Evolutionary conservation across 1,140 invertebrate species (phyloP), one percentile per base, ranked within the genome.

Genomic region (Sitodiplosis mosellana): DNA sequence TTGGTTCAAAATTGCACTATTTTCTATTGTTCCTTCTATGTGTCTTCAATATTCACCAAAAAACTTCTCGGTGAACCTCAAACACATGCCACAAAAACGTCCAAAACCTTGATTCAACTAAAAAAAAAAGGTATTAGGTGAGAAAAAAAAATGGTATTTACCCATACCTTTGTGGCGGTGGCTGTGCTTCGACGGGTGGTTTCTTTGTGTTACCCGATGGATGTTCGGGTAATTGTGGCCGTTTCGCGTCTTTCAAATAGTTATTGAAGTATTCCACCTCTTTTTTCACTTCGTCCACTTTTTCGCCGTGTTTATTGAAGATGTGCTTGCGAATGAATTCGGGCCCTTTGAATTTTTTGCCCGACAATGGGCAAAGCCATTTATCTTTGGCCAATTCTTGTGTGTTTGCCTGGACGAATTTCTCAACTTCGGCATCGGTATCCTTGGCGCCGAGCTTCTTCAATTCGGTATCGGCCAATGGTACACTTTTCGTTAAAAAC

Each of bases 261-360:
- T 95, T 96, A 66, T 99, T 99, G 69, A 97, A 99, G 66, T 92
- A 99, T 51, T 90, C 76, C 41, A 91, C 91, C 69, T 98, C 93
- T 57, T 91, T 89, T 53, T 87, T 87, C 0, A 97, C 93, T 68
- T 98, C 91, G 15, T 96, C 87, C 18, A 99, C 80, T 68, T 97
- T 96, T 55, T 99, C 95, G 0, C 65, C 78, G 60, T 99, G 93
- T 59, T 99, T 99, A 62, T 96, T 97, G 54, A 92, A 86, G 40
- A 99, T 95, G 62, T 99, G 95, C 63, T 99, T 99, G 33, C 90
- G 79, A 12, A 99, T 93, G 69, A 97, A 99, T 59, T 99, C 94
- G 0, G 95, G 92, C 0, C 93, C 95, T 66, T 98, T 99, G 66
- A 99, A 99, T 63, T 99, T 99, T 63, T 99, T 99, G 0, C 93